Evolutionary conservation across 2,797 vertebrate species (phyloP).

Genomic region (Coluber constrictor): DNA sequence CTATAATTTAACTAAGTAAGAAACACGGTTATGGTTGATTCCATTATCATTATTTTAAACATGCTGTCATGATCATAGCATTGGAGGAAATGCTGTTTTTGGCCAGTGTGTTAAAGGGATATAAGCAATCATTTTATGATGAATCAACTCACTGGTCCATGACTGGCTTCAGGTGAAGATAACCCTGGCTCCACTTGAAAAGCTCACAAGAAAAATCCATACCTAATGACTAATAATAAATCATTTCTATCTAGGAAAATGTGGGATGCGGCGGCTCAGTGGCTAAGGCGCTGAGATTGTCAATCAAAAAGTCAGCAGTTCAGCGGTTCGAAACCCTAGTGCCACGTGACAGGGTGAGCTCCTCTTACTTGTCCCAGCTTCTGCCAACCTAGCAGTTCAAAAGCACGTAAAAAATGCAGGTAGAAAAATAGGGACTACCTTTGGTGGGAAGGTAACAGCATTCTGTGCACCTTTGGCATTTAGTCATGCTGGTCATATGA

Average conservation of each 20-base stretch:
- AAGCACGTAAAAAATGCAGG: too few species aligned
- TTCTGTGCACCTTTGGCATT: too few species aligned
- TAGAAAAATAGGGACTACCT: too few species aligned
- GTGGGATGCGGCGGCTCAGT: too few species aligned
- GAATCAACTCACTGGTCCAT: background rate
- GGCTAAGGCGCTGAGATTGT: too few species aligned
- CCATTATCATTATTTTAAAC: slow-evolving; percentile 59
- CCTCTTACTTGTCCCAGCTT: too few species aligned
- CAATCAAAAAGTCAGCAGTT: too few species aligned
- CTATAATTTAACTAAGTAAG: slow-evolving; percentile 52
- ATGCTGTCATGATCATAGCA: slow-evolving; percentile 48
- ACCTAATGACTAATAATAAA: background rate
- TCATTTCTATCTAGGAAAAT: background rate
- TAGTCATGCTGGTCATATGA: too few species aligned
- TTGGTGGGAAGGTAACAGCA: too few species aligned
- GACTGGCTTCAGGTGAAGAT: background rate
- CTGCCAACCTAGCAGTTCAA: too few species aligned
- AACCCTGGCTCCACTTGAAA: background rate
- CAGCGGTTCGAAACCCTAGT: too few species aligned
- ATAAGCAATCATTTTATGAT: background rate
- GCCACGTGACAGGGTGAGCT: too few species aligned
- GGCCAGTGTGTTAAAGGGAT: background rate
- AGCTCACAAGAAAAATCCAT: background rate
- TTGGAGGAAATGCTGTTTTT: slow-evolving; percentile 13
- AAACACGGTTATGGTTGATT: slow-evolving; percentile 52